Base-by-base conservation (phyloP, 2,113 vertebrate genomes). In the Daboia siamensis region DNA sequence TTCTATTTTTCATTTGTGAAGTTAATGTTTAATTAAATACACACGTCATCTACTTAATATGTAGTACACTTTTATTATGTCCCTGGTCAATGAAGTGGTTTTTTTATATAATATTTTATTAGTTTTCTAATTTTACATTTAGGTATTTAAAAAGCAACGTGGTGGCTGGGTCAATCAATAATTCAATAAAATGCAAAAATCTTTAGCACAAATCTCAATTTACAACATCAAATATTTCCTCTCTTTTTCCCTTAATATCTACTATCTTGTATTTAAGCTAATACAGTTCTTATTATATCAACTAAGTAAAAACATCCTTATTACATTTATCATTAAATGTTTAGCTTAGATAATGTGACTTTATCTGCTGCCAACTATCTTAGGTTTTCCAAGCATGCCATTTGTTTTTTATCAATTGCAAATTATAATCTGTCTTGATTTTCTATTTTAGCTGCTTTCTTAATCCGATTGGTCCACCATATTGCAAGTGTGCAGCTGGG, bases 401-500 rank as follows among this genome's bases (percentile, higher is more conserved):
- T 57, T 51, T 1, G 12, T 93, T 26, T 23, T 93, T 93, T 91
- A 91, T 33, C 0, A 87, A 44, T n/a, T 87, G 29, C 51, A 80
- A 44, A 21, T 44, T 80, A 44, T 80, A 44, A 44, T 80, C 33
- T 44, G 20, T 21, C 74, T 80, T 44, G 33, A 80, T 80, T 44
- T 87, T 87, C 56, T 24, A 90, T 54, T 93, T 88, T 90, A 99
- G 99, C 90, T 99, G 98, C 93, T 93, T 98, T 84, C 93, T 96
- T 57, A 52, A 93, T 12, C 55, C 91, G 0, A 94, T 96, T 0
- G 95, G 98, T 23, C 93, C 96, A 17, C 95, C 96, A 13, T 96
- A 93, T 1, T 99, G 99, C 96, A 96, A 95, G 84, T 99, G 99
- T 91, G 98, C 98, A 0, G 97, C 98, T 13, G 99, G 99, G 1